Evolutionary conservation across 2,888 invertebrate species (phyloP), one percentile per base, ranked within the genome.

Genomic region (Cylindroiulus punctatus): DNA sequence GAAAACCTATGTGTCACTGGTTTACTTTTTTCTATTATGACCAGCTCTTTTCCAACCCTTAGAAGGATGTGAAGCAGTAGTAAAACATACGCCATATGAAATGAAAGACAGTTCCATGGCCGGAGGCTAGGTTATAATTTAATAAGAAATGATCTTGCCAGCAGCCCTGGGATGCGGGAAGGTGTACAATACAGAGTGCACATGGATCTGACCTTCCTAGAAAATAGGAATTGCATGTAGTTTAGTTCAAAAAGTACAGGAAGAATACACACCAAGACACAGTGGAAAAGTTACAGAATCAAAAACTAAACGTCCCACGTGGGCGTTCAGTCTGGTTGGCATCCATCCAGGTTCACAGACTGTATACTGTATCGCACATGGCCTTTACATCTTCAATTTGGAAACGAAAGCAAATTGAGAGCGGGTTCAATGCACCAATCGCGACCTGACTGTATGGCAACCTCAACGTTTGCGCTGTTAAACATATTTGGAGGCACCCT

Each of bases 291-390:
- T 12, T 81, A 40, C 47, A 42, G 86, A 82, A 86, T 86, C 40
- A 52, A 86, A 52, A 32, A n/a, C 44, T 81, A 86, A 82, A 86
- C 82, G 82, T 81, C 81, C 26, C 81, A 47, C 40, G 86, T 52
- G 52, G 52, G 52, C n/a, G 52, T 52, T 52, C 52, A 52, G 52
- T 52, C 52, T 52, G 52, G n/a, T n/a, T 52, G 52, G 52, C 52
- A 52, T 19, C n/a, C 52, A 52, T 52, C 52, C 52, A 52, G 52
- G 52, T n/a, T 52, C 14, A 52, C 5, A 19, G 52, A 52, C 52
- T 52, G 52, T n/a, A 8, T 8, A 40, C 5, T 40, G 17, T 52
- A 14, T 52, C 52, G 14, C 52, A 52, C 52, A 52, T 52, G 52
- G 52, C 52, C 52, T 52, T 52, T 52, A 52, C n/a, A 19, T 52